These are phyloP conservation scores for Pseudorhombus dupliciocellatus DNA, from an alignment of 2,113 vertebrate genomes.

Conservation along the genomic window DNA sequence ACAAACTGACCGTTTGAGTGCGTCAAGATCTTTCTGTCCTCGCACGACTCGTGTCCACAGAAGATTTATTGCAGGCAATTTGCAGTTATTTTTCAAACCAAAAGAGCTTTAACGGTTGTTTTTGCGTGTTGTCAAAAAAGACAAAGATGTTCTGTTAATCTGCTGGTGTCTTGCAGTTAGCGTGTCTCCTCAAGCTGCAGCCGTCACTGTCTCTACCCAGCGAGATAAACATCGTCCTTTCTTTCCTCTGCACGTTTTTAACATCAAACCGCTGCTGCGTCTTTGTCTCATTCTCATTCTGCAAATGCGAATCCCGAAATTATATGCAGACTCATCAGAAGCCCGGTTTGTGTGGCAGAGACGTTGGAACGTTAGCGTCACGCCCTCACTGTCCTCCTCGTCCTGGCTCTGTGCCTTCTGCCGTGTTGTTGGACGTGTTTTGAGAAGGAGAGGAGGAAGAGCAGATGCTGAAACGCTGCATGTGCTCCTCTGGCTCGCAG, in stretches of 20 bases:
- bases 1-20: no score
- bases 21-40: not conserved
- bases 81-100: not conserved
- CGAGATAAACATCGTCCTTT: not conserved
- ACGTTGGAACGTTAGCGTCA: not conserved
- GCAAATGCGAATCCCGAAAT: not conserved
- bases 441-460: conserved; percentile 36
- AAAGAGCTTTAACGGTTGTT: no score
- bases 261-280: not conserved
- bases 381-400: not conserved
- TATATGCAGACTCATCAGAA: conserved; percentile 3
- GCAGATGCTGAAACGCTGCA: conserved; percentile 58
- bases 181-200: not conserved
- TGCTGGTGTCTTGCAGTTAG: not conserved
- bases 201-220: not conserved
- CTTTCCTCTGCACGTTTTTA: not conserved
- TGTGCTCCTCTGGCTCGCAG: conserved; percentile 51
- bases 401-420: conserved; percentile 13
- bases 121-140: not conserved
- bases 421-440: conserved; percentile 42
- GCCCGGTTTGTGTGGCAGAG: not conserved
- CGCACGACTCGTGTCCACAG: not conserved
- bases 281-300: not conserved
- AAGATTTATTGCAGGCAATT: not conserved
- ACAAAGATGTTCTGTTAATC: not conserved